phyloP scores from a whole-genome alignment of 2,888 invertebrate species.

The Drosophila planitibia region DNA sequence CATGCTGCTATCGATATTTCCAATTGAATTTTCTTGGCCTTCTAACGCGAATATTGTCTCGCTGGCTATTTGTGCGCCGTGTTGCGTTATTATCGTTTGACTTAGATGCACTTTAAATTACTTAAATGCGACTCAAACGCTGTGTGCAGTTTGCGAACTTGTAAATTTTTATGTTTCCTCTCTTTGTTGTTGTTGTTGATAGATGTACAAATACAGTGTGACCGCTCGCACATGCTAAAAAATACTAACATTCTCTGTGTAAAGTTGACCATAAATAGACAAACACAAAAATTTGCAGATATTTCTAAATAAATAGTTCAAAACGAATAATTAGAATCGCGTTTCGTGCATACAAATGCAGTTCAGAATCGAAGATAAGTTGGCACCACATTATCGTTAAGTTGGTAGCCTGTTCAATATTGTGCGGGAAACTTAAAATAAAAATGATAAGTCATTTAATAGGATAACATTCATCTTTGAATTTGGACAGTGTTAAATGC shows the following conservation, averaged over 20 bases:
- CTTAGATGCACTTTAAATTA: not conserved
- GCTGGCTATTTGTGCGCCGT: slow-evolving; percentile 26
- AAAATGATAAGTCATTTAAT: not conserved
- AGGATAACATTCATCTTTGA: not conserved
- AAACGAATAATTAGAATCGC: not conserved
- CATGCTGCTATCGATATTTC: slow-evolving; percentile 81
- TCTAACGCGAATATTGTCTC: not conserved
- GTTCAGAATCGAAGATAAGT: not conserved
- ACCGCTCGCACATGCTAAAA: slow-evolving; percentile 2
- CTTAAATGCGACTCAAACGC: slow-evolving; percentile 9
- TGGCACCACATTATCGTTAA: not conserved
- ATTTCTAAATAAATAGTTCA: not conserved
- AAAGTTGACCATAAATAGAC: not conserved
- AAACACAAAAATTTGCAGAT: not conserved
- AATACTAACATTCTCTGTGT: not conserved
- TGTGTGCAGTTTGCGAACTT: slow-evolving; percentile 7
- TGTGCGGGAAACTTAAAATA: not conserved
- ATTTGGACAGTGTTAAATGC: not conserved
- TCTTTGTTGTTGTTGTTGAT: slow-evolving; percentile 32
- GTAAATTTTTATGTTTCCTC: slow-evolving; percentile 15
- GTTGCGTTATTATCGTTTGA: not conserved
- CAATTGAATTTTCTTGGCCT: slow-evolving; percentile 6
- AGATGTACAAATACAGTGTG: slow-evolving; percentile 38
- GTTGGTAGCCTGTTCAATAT: not conserved
- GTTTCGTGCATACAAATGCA: not conserved